phyloP scores from a whole-genome alignment of 2,113 vertebrate genomes.

The Symphodus melops region DNA sequence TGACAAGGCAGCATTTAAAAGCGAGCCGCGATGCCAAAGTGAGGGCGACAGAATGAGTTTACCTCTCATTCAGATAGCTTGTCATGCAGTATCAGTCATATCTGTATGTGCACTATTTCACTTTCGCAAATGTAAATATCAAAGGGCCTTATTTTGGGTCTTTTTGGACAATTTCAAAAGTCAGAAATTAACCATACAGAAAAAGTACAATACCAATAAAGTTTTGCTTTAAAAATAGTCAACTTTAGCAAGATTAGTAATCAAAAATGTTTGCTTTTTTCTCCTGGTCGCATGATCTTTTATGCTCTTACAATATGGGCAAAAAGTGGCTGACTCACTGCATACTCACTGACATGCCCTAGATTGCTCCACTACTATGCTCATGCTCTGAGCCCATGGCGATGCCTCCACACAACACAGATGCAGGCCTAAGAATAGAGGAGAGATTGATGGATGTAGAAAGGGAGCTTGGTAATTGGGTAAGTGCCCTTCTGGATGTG shows the following conservation, averaged over 20 bases:
- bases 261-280: conserved; percentile 33
- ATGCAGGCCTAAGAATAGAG: conserved; percentile 79
- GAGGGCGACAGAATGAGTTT: conserved; percentile 78
- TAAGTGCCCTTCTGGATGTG: conserved; percentile 79
- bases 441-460: conserved; percentile 69
- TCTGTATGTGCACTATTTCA: conserved; percentile 59
- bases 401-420: conserved; percentile 66
- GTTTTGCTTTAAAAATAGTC: conserved; percentile 39
- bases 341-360: conserved; percentile 69
- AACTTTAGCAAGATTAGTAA: conserved; percentile 46
- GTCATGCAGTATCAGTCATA: conserved; percentile 57
- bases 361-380: conserved; percentile 70
- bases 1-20: conserved; percentile 73
- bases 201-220: conserved; percentile 2
- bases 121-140: conserved; percentile 31
- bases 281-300: conserved; percentile 38
- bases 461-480: conserved; percentile 77
- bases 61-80: conserved; percentile 63
- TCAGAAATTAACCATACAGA: conserved; percentile 21
- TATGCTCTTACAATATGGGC: conserved; percentile 57
- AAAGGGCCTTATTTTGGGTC: conserved; percentile 17
- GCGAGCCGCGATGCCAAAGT: conserved; percentile 54
- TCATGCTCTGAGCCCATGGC: conserved; percentile 73
- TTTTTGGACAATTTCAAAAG: conserved; percentile 32
- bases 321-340: conserved; percentile 69